Base-by-base conservation (phyloP, 2,113 vertebrate species). In the Cyanoderma ruficeps region DNA sequence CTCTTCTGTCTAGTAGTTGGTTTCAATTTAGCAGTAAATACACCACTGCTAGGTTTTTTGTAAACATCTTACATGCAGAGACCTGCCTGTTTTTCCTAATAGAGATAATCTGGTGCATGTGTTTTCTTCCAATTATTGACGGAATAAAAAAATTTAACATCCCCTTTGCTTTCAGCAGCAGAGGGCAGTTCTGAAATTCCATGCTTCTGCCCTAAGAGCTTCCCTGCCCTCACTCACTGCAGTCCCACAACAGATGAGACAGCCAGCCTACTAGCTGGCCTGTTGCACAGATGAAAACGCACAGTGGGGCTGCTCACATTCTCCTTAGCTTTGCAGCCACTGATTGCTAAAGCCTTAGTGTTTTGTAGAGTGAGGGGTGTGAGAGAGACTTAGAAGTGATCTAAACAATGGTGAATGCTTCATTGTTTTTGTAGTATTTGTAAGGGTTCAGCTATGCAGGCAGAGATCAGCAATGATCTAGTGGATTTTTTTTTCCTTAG, bases 271-370 rank as follows among this genome's bases (percentile, higher is more conserved):
- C 52, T 37, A 16, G 3, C 63, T 64, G 11, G 25, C 27, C 8
- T 49, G 21, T 88, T 57, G 47, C 23, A 3, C 5, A 25, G 15
- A 15, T 37, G 16, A 6, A 61, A 16, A 50, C 21, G 55, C 65
- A 13, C 0, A 0, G 2, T 33, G 23, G 31, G n/a, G 46, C 42
- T 18, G 1, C 30, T 55, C 19, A 13, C 0, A 0, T 31, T 79
- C 37, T 64, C 33, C 33, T 27, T 67, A 35, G n/a, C 9, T 77
- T 61, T 81, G 23, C 37, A 77, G 35, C 25, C 15, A 31, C 15
- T 52, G 31, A 39, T 69, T 89, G 37, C 42, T 86, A 61, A 80
- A 77, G 14, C 23, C 20, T 19, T 3, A n/a, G 10, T 56, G 10
- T 44, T 80, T 57, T 70, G 18, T 12, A 52, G 56, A 21, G 14